Conservation (phyloP, 2,113 vertebrate genomes). For the Dipodomys spectabilis region DNA sequence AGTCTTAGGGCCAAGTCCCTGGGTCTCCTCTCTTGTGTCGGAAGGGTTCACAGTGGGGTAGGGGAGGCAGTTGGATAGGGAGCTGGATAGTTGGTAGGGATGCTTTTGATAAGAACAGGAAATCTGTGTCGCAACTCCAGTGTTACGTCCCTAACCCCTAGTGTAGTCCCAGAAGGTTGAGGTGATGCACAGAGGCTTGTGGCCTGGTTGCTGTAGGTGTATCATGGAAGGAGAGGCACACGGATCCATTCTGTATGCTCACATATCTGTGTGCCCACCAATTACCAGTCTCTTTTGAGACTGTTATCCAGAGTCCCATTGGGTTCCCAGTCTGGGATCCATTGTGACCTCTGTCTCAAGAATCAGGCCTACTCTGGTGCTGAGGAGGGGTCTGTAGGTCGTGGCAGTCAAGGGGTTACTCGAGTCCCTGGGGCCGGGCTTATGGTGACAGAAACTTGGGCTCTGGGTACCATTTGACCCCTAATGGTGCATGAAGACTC, state of each 20-base stretch:
- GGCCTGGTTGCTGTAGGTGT: neutral
- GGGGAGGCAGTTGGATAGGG: too few relatives aligned
- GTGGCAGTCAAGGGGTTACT: neutral
- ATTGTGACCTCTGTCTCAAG: neutral
- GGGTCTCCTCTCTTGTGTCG: neutral
- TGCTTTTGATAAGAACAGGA: neutral
- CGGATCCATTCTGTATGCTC: neutral
- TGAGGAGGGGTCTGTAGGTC: neutral
- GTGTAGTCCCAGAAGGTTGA: neutral
- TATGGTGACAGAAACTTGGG: neutral
- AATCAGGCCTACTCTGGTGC: neutral
- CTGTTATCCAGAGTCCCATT: neutral
- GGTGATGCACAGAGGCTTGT: neutral
- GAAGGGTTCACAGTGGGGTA: neutral
- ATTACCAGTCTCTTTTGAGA: neutral
- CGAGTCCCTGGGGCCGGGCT: neutral
- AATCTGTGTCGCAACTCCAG: neutral
- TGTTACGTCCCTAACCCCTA: neutral
- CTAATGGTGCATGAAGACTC: neutral
- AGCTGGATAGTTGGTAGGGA: too few relatives aligned
- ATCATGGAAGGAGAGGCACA: neutral
- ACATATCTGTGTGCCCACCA: neutral
- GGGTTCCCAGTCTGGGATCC: neutral
- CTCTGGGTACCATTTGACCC: neutral
- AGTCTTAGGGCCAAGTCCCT: neutral